Conservation (phyloP, 2,113 vertebrate genomes). For the Camelus bactrianus region DNA sequence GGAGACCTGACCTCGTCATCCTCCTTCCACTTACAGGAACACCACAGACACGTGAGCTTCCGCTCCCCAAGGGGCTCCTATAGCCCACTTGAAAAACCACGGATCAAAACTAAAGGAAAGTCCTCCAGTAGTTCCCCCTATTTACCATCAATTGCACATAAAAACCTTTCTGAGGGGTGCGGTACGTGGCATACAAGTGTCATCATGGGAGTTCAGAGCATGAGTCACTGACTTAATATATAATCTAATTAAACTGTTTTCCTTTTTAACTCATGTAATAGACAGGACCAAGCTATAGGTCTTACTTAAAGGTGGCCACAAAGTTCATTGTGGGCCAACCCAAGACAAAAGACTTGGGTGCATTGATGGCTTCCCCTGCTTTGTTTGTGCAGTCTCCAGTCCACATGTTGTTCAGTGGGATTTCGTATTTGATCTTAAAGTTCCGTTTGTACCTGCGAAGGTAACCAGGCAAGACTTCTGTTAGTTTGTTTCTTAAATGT, state of each 20-base stretch:
- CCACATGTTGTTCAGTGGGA: conserved; percentile 89
- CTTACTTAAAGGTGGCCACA: conserved; percentile 92
- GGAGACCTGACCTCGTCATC: too few species aligned
- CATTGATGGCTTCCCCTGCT: conserved; percentile 89
- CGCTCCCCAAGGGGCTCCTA: neutral
- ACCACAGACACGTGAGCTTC: neutral
- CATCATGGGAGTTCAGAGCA: neutral
- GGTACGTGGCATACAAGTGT: neutral
- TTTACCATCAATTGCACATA: neutral
- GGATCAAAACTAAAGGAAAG: neutral
- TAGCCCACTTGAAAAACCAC: neutral
- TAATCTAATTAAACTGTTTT: neutral
- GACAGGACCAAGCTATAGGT: neutral
- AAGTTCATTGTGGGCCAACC: conserved; percentile 94
- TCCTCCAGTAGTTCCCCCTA: neutral
- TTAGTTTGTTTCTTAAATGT: neutral
- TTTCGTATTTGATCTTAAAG: neutral
- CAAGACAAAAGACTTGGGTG: conserved; percentile 91
- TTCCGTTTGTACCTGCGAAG: neutral
- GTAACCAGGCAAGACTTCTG: neutral
- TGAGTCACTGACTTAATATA: neutral
- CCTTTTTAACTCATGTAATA: neutral
- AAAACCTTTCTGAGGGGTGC: neutral
- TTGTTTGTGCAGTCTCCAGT: conserved; percentile 91
- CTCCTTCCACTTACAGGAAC: neutral